These are phyloP conservation scores for Carassius auratus DNA, from an alignment of 2,113 vertebrate genomes.

Conservation along the genomic window DNA sequence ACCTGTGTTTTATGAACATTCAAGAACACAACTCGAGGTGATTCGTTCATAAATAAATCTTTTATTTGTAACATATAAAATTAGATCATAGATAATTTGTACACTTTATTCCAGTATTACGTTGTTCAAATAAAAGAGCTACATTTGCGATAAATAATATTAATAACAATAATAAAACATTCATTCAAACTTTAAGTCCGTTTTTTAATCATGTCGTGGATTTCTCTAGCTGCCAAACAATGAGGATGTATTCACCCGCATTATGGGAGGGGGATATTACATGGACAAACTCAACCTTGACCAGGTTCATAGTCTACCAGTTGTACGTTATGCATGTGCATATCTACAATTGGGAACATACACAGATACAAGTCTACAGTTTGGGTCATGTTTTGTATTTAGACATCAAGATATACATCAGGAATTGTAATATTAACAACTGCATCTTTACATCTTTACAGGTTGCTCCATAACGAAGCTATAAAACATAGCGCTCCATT, in stretches of 20 bases:
- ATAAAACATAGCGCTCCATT: conserved; percentile 85
- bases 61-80: conserved; percentile 98
- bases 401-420: conserved; percentile 78
- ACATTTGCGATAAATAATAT: conserved; percentile 98
- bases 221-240: conserved; percentile 92
- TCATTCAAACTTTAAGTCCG: conserved; percentile 90
- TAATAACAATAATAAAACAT: conserved; percentile 80
- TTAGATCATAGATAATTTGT: conserved; percentile 90
- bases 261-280: conserved; percentile 76
- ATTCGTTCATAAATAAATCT: conserved; percentile 98
- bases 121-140: conserved; percentile 88
- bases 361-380: conserved; percentile 70
- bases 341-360: conserved; percentile 61
- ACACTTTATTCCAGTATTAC: conserved; percentile 99
- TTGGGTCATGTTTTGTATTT: conserved; percentile 70
- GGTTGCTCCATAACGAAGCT: conserved; percentile 98
- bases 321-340: conserved; percentile 70
- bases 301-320: conserved; percentile 63
- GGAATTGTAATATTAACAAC: conserved; percentile 71
- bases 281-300: conserved; percentile 64
- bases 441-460: conserved; percentile 68
- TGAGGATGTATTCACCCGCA: conserved; percentile 85
- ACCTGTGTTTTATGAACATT: background rate
- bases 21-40: conserved; percentile 15
- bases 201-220: conserved; percentile 76